Base-by-base conservation (phyloP, 2,888 invertebrate species). In the Orchesellides sinensis region DNA sequence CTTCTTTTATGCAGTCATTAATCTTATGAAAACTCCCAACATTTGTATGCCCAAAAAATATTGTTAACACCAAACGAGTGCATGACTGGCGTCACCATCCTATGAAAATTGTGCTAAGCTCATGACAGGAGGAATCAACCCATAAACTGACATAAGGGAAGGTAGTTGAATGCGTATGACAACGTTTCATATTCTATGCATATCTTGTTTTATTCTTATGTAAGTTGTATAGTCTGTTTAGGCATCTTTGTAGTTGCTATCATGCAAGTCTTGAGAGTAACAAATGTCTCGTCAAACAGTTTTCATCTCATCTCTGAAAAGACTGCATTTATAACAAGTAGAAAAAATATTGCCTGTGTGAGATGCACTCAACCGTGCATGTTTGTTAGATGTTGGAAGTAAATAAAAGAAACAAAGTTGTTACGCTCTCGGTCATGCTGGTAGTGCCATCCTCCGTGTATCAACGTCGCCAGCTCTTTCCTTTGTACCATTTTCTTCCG, bases 361-460 rank as follows among this genome's bases (percentile, higher is more conserved):
- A 10, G 35, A 61, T 61, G 32, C 17, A 66, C 29, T 32, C 68
- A 56, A 29, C 52, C 56, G 56, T 45, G 56, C 65, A 56, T 63
- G 32, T 49, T 19, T 63, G 23, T 23, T 66, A 23, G 56, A 59
- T 66, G 56, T 52, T 68, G 56, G 66, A 14, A 75, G 75, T 68
- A 75, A 75, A 75, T 75, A 75, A 75, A 74, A 65, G 56, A 66
- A 75, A 75, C 66, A 75, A 32, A 63, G 66, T 75, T 66, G 40
- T 75, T 66, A 27, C 12, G 35, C 25, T 14, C 40, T 63, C 14
- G 21, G 63, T 75, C 54, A 40, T 66, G 65, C 56, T 66, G 56
- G 75, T 75, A 75, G 75, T 75, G 75, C 66, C 75, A 75, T 75
- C 75, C 75, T 56, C 75, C 56, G 68, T 56, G 66, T 21, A 75